These are phyloP conservation scores for Calliphora vicina DNA, from an alignment of 1,140 invertebrate species.

Conservation along the genomic window DNA sequence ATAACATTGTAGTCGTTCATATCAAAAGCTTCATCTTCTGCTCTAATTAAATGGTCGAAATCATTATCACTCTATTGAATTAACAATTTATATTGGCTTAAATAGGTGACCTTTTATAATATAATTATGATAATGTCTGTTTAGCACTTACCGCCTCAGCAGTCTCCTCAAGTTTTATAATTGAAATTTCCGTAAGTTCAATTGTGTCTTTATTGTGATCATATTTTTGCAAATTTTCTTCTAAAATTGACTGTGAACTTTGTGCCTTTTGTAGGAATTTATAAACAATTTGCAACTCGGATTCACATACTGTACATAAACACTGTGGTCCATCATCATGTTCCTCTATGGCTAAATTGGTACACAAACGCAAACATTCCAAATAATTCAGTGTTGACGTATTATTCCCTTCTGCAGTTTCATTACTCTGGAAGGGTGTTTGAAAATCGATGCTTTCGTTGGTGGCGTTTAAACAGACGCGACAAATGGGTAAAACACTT, in stretches of 20 bases:
- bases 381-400: background rate
- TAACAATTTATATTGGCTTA: background rate
- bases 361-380: slow-evolving; percentile 34
- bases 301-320: slow-evolving; percentile 23
- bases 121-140: too few species aligned
- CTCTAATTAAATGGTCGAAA: background rate
- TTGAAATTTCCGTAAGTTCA: background rate
- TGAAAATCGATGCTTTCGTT: slow-evolving; percentile 20
- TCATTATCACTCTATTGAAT: background rate
- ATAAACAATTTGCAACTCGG: slow-evolving; percentile 21
- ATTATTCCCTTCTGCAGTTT: too few species aligned
- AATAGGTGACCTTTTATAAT: too few species aligned
- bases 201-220: too few species aligned
- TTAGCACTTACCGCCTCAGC: background rate
- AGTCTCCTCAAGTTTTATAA: background rate
- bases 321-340: slow-evolving; percentile 18
- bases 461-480: slow-evolving; percentile 31
- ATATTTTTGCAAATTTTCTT: slow-evolving; percentile 6
- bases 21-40: background rate
- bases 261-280: slow-evolving; percentile 31
- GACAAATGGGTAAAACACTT: slow-evolving; percentile 19
- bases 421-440: background rate
- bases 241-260: background rate
- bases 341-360: background rate
- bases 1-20: too few species aligned